A percentile compares a stretch with the other conserved stretches of the same genome.
These are phyloP conservation scores for Limonius californicus DNA, from an alignment of 1,140 invertebrate genomes.

Conservation along the genomic window DNA sequence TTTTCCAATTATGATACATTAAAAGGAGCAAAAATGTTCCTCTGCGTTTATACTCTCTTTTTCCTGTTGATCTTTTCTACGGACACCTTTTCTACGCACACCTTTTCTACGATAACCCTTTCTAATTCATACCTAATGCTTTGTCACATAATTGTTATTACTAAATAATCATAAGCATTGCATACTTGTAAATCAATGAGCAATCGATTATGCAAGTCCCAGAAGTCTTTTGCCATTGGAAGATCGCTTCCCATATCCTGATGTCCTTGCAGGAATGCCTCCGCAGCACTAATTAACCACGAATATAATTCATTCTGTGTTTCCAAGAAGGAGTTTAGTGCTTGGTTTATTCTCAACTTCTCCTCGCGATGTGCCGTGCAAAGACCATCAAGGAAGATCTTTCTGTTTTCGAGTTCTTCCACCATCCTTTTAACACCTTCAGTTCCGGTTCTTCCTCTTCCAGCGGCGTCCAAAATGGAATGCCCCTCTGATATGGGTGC, in stretches of 20 bases:
- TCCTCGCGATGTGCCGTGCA: constrained; percentile 71
- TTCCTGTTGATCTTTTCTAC: too few relatives aligned
- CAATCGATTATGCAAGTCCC: constrained; percentile 70
- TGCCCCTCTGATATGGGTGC: constrained; percentile 68
- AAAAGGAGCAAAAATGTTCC: too few relatives aligned
- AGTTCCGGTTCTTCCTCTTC: constrained; percentile 58
- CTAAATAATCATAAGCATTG: neutral
- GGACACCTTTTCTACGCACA: too few relatives aligned
- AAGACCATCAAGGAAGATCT: constrained; percentile 61
- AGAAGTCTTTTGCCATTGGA: constrained; percentile 68
- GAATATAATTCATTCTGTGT: constrained; percentile 67
- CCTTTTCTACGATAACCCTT: too few relatives aligned
- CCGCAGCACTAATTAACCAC: constrained; percentile 69
- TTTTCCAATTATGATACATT: too few relatives aligned
- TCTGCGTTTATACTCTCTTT: too few relatives aligned
- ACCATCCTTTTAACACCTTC: constrained; percentile 64
- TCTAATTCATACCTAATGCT: too few relatives aligned
- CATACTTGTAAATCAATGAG: constrained; percentile 70
- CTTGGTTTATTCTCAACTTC: constrained; percentile 64
- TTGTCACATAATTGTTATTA: too few relatives aligned
- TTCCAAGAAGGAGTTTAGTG: constrained; percentile 65
- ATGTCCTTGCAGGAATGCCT: constrained; percentile 70
- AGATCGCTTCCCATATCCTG: constrained; percentile 71
- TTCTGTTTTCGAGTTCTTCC: constrained; percentile 71
- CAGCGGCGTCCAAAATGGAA: constrained; percentile 66